Conservation (phyloP, 2,888 invertebrate genomes). For the Tetranychus truncatus region DNA sequence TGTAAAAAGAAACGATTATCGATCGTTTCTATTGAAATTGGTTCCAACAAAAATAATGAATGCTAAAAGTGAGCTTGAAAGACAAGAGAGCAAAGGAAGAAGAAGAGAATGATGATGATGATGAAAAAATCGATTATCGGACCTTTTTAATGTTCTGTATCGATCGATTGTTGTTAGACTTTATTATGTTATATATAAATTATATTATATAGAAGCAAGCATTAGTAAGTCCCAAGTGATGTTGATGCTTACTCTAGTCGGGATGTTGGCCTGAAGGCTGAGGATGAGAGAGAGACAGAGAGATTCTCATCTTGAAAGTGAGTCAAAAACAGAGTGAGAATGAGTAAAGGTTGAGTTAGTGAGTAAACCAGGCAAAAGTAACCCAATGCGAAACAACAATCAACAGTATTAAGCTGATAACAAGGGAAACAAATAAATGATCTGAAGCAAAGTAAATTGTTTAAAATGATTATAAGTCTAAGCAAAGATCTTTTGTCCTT, state of each 20-base stretch:
- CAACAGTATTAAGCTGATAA: not conserved
- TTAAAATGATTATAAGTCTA: not conserved
- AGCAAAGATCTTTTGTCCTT: not conserved
- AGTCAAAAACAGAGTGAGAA: not conserved
- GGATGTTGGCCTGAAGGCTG: constrained; percentile 1
- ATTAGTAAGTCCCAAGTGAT: not conserved
- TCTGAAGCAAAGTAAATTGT: constrained; percentile 1
- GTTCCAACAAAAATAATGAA: constrained; percentile 1
- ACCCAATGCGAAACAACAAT: not conserved
- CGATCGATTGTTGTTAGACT: not conserved
- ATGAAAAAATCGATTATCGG: not conserved
- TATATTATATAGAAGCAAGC: not conserved
- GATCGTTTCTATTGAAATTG: constrained; percentile 1
- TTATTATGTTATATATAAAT: not conserved
- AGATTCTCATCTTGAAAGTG: not conserved
- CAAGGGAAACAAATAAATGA: not conserved
- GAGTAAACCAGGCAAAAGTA: not conserved
- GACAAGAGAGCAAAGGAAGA: not conserved
- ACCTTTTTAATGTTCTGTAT: not conserved
- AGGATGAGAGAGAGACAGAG: not conserved
- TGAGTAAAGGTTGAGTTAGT: not conserved
- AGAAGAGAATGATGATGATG: not conserved
- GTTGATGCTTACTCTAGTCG: not conserved
- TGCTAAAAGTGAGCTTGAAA: not conserved
- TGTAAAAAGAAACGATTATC: not conserved